These are phyloP conservation scores for Molorchus minor DNA, from an alignment of 2,888 invertebrate genomes.

Conservation along the genomic window DNA sequence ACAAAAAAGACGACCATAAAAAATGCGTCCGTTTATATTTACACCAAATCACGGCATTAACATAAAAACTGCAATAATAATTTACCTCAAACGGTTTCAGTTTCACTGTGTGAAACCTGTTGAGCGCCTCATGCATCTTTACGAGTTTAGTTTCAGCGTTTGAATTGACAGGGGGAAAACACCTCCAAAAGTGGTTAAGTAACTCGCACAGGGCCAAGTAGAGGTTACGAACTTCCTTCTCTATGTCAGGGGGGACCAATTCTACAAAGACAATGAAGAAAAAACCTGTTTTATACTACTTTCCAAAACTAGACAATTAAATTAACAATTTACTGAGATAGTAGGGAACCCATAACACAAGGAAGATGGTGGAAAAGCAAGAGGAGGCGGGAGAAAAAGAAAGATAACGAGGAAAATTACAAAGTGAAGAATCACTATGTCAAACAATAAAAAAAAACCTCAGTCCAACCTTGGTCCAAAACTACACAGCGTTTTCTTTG, in stretches of 20 bases:
- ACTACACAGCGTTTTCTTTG: too few relatives aligned
- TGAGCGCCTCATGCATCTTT: conserved; percentile 90
- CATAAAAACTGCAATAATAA: conserved; percentile 43
- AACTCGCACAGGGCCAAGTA: conserved; percentile 90
- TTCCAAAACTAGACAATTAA: too few relatives aligned
- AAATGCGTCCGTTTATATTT: not conserved
- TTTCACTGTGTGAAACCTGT: conserved; percentile 87
- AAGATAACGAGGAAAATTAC: too few relatives aligned
- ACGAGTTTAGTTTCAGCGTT: conserved; percentile 80
- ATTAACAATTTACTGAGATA: too few relatives aligned
- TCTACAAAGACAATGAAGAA: conserved; percentile 66
- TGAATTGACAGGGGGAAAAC: conserved; percentile 84
- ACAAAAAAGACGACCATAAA: conserved; percentile 39
- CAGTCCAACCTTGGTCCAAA: too few relatives aligned
- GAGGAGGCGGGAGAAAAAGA: too few relatives aligned
- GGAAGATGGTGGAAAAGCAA: too few relatives aligned
- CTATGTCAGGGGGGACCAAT: conserved; percentile 83
- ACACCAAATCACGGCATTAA: not conserved
- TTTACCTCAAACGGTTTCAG: conserved; percentile 84
- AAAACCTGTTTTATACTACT: too few relatives aligned
- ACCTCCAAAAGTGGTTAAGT: conserved; percentile 93
- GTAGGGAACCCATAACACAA: too few relatives aligned
- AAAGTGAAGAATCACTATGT: too few relatives aligned
- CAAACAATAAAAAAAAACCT: too few relatives aligned
- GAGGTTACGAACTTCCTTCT: conserved; percentile 83